phyloP scores from a whole-genome alignment of 2,888 invertebrate species.

The Eurytoma adleriae region DNA sequence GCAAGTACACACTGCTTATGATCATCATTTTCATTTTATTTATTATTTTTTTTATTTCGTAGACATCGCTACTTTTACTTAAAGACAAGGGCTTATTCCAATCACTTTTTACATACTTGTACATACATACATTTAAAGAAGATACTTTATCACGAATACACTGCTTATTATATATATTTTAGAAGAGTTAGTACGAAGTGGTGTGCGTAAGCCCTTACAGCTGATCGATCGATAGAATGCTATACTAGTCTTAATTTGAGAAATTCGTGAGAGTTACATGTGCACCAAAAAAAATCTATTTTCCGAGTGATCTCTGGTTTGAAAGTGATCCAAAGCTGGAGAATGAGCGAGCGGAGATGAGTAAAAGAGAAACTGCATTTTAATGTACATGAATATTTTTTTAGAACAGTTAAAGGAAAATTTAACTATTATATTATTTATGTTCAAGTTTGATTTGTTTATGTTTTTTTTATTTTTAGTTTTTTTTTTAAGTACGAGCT shows the following conservation, averaged over 20 bases:
- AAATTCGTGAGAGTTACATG: slow-evolving; percentile 30
- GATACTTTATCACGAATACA: neutral
- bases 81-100: slow-evolving; percentile 26
- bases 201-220: slow-evolving; percentile 10
- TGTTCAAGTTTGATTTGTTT: slow-evolving; percentile 41
- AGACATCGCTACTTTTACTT: slow-evolving; percentile 41
- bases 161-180: too few species aligned
- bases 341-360: slow-evolving; percentile 1
- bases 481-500: slow-evolving; percentile 7
- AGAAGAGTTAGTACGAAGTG: neutral
- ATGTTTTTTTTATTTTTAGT: slow-evolving; percentile 17
- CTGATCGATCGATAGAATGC: slow-evolving; percentile 34
- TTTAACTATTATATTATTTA: slow-evolving; percentile 13
- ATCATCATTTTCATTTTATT: neutral
- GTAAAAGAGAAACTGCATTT: slow-evolving; percentile 32
- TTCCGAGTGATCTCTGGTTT: slow-evolving; percentile 48
- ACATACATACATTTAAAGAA: neutral
- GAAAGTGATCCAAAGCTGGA: slow-evolving; percentile 19
- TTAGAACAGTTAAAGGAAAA: neutral
- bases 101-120: neutral
- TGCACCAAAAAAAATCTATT: slow-evolving; percentile 43
- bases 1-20: slow-evolving; percentile 37
- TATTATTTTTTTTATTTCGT: slow-evolving; percentile 24
- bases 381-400: slow-evolving; percentile 25
- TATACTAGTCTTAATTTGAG: slow-evolving; percentile 49